Percentiles rank a stretch among this genome's conserved stretches.
These are phyloP conservation scores for Mus minutoides DNA, from an alignment of 2,797 vertebrate genomes.

Conservation along the genomic window DNA sequence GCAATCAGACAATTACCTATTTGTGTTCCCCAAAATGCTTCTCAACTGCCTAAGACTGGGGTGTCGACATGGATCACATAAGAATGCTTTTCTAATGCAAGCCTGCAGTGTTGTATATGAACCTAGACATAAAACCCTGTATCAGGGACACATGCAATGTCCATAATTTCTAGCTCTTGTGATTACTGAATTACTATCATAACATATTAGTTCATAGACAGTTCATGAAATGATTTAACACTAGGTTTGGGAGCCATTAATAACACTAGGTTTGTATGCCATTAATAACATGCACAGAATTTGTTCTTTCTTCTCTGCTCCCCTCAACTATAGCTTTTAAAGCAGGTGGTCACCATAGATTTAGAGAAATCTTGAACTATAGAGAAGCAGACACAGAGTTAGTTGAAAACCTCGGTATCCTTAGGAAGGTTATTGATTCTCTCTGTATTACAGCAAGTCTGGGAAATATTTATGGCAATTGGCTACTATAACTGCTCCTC, in stretches of 20 bases:
- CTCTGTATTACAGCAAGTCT: background rate
- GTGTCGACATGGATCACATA: background rate
- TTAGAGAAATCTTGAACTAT: background rate
- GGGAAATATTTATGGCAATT: background rate
- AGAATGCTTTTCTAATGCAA: background rate
- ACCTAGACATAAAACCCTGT: background rate
- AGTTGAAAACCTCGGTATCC: no score
- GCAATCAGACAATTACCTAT: background rate
- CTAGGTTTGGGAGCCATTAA: background rate
- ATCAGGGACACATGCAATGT: background rate
- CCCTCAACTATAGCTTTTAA: background rate
- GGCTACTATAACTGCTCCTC: background rate
- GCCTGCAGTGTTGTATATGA: background rate
- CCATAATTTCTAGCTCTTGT: slow-evolving; percentile 7
- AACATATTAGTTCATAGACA: background rate
- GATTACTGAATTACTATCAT: background rate
- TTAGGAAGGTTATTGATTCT: no score
- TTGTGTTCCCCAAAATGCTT: background rate
- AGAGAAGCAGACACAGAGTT: slow-evolving; percentile 19
- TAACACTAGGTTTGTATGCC: no score
- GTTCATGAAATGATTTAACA: slow-evolving; percentile 3
- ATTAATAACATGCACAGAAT: background rate
- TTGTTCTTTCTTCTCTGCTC: background rate
- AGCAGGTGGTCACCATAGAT: background rate
- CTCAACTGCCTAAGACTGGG: background rate